Evolutionary conservation across 1,140 invertebrate species (phyloP).

Genomic region (Parapsyche elsis): DNA sequence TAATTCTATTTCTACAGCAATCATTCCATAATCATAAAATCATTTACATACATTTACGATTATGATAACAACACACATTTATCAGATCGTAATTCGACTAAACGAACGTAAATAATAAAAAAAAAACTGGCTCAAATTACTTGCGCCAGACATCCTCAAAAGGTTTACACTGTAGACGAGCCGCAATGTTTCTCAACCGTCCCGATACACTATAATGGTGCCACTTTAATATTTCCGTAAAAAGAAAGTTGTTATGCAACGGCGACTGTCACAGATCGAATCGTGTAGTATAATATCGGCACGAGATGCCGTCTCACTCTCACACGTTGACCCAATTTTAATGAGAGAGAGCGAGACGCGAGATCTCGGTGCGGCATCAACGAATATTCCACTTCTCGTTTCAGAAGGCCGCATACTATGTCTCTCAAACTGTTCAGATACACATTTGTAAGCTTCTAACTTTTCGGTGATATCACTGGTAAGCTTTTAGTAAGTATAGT

Average conservation of each 20-base stretch:
- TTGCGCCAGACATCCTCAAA: conserved; percentile 12
- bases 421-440: neutral
- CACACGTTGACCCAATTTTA: neutral
- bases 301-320: conserved; percentile 5
- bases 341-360: neutral
- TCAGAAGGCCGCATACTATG: neutral
- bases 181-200: neutral
- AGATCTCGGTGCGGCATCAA: neutral
- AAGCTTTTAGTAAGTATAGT: too few relatives aligned
- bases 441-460: too few relatives aligned
- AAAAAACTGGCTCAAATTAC: too few relatives aligned
- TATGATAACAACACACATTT: too few relatives aligned
- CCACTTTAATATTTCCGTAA: conserved; percentile 43
- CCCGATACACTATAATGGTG: conserved; percentile 12
- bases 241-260: conserved; percentile 41
- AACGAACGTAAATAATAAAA: too few relatives aligned
- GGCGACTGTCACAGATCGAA: neutral
- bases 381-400: conserved; percentile 4
- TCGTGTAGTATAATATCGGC: neutral
- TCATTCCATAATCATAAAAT: too few relatives aligned
- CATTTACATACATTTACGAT: too few relatives aligned
- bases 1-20: too few relatives aligned
- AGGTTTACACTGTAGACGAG: neutral
- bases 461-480: too few relatives aligned
- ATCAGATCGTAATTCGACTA: too few relatives aligned